Conservation (phyloP, 2,888 invertebrate species). For the Ichneumon xanthorius region DNA sequence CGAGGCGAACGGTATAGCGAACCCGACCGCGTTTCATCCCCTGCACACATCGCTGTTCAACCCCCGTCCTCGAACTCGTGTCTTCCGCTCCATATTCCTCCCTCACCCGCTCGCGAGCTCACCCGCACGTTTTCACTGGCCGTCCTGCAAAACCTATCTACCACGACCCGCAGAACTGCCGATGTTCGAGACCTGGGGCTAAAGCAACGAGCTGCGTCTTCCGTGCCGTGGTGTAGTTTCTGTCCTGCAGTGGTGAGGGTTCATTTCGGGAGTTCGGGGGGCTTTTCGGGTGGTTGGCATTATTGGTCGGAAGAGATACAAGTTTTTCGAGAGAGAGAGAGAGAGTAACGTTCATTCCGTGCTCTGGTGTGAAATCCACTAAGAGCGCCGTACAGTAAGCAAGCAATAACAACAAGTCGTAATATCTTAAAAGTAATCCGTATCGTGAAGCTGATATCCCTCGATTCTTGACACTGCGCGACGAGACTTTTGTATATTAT, state of each 20-base stretch:
- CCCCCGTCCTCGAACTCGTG: background rate
- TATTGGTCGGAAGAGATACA: background rate
- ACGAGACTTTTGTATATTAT: no score
- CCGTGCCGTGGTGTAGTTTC: background rate
- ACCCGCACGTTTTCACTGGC: constrained; percentile 48
- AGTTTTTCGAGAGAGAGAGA: background rate
- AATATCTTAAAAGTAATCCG: no score
- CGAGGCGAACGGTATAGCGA: constrained; percentile 50
- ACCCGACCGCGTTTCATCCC: background rate
- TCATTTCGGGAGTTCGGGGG: background rate
- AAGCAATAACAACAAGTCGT: no score
- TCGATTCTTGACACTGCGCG: no score
- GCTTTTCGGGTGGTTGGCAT: background rate
- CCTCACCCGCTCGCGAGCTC: constrained; percentile 13
- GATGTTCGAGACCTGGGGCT: constrained; percentile 37
- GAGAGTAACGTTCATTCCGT: no score
- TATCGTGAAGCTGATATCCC: no score
- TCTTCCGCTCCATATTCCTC: constrained; percentile 20
- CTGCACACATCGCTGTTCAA: background rate
- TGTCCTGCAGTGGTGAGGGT: background rate
- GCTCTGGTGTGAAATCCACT: no score
- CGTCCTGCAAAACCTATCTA: constrained; percentile 42
- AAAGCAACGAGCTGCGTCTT: constrained; percentile 20
- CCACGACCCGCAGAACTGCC: constrained; percentile 47
- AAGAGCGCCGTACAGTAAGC: background rate